These are phyloP conservation scores for Anabas testudineus DNA, from an alignment of 2,797 vertebrate genomes.

Conservation along the genomic window DNA sequence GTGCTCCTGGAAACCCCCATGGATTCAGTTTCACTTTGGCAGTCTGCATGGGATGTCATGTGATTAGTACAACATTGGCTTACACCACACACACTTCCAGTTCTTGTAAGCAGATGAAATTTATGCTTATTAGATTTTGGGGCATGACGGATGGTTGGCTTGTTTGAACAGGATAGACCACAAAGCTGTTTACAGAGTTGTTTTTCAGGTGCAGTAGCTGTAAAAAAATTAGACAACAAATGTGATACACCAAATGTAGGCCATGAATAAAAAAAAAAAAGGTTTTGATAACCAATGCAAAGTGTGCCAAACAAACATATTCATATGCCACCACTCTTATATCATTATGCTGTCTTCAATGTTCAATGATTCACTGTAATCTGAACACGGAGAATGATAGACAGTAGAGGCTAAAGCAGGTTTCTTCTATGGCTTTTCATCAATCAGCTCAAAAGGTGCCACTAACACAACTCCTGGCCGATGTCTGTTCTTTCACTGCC, in stretches of 20 bases:
- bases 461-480: background rate
- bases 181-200: slow-evolving; percentile 20
- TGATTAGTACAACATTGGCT: slow-evolving; percentile 19
- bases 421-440: slow-evolving; percentile 5
- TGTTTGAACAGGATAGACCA: slow-evolving; percentile 20
- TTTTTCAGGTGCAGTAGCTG: slow-evolving; percentile 1
- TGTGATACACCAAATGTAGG: background rate
- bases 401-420: background rate
- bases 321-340: background rate
- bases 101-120: slow-evolving; percentile 20
- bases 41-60: slow-evolving; percentile 40
- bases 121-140: slow-evolving; percentile 1
- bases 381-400: background rate
- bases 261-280: background rate
- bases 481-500: slow-evolving; percentile 2
- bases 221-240: background rate
- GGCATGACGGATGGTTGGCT: slow-evolving; percentile 4
- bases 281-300: too few species aligned
- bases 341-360: background rate
- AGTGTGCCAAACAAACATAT: background rate
- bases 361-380: background rate
- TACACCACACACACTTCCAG: slow-evolving; percentile 13
- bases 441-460: background rate
- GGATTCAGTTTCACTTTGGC: slow-evolving; percentile 61
- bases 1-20: slow-evolving; percentile 50